A percentile compares a stretch with the other conserved stretches of the same genome.
Conservation (phyloP, 2,113 vertebrate genomes). For the Oreocharis arfaki region DNA sequence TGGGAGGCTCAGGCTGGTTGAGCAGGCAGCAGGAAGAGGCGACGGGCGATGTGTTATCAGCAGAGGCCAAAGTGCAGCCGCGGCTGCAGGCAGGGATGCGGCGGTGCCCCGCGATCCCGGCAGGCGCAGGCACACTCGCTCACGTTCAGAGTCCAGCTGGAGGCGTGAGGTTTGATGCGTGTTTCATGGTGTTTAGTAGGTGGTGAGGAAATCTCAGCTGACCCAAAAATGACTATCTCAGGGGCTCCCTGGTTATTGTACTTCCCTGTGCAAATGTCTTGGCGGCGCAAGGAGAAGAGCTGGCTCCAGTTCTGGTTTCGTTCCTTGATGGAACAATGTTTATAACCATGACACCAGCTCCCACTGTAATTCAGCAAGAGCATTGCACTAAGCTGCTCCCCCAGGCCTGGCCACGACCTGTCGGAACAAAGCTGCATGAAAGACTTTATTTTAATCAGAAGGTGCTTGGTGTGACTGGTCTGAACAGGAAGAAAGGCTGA, state of each 20-base stretch:
- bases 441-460: background rate
- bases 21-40: background rate
- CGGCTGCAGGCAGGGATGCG: background rate
- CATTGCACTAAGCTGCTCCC: background rate
- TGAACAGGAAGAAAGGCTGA: background rate
- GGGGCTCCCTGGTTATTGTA: background rate
- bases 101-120: background rate
- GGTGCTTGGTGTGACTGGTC: background rate
- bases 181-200: background rate
- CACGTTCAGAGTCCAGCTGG: background rate
- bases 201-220: background rate
- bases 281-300: background rate
- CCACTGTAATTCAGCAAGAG: background rate
- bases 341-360: accelerated
- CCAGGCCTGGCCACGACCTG: background rate
- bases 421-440: background rate
- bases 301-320: accelerated
- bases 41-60: background rate
- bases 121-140: accelerated
- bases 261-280: background rate
- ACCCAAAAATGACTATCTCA: background rate
- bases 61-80: background rate
- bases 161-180: background rate
- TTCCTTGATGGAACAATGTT: background rate
- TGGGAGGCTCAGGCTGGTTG: background rate